Evolutionary conservation across 2,797 vertebrate genomes (phyloP).

Genomic region (Scyliorhinus canicula): DNA sequence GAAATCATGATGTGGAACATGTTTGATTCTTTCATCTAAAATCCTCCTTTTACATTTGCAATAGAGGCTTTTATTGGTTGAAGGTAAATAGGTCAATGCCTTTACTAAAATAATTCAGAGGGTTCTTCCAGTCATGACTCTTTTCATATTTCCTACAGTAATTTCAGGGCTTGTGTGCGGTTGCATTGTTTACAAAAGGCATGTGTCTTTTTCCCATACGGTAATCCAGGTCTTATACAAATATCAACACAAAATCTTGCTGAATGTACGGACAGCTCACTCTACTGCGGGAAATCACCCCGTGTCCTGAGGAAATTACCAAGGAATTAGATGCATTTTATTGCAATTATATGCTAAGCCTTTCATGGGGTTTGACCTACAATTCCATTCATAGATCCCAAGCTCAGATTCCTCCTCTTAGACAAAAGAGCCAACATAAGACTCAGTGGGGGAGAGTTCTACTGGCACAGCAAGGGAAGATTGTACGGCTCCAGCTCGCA

Average conservation of each 20-base stretch:
- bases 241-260: not conserved
- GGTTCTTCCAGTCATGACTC: no score
- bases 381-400: constrained; percentile 16
- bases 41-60: not conserved
- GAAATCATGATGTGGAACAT: not conserved
- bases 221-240: not conserved
- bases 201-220: no score
- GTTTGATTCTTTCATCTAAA: not conserved
- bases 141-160: not conserved
- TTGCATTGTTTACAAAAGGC: not conserved
- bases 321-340: constrained; percentile 24
- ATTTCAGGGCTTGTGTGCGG: not conserved
- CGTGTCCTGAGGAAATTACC: not conserved
- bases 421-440: constrained; percentile 24
- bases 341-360: not conserved
- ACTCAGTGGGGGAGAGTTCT: constrained; percentile 23
- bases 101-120: not conserved
- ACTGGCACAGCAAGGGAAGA: constrained; percentile 6
- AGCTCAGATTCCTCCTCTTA: constrained; percentile 23
- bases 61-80: not conserved
- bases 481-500: not conserved
- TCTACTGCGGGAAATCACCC: not conserved
- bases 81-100: not conserved
- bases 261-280: not conserved
- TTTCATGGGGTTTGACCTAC: constrained; percentile 17